phyloP scores from a whole-genome alignment of 1,140 invertebrate genomes.

The Rhagoletis pomonella region DNA sequence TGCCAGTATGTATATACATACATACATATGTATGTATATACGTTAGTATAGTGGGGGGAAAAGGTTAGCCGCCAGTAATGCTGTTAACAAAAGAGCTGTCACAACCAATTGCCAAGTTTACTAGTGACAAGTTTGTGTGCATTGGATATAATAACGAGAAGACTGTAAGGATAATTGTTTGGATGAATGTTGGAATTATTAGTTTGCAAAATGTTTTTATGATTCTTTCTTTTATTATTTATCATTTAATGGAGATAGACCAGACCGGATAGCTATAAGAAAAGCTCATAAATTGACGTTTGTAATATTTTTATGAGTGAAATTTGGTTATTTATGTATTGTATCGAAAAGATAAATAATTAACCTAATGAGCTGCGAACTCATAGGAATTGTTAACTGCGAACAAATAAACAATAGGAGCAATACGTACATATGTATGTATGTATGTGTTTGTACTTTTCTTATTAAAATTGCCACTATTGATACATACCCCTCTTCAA shows the following conservation, averaged over 20 bases:
- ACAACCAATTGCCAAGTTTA: conserved; percentile 30
- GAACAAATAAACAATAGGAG: too few species aligned
- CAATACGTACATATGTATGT: too few species aligned
- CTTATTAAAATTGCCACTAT: too few species aligned
- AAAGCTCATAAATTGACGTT: background rate
- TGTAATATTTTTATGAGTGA: background rate
- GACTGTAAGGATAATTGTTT: too few species aligned
- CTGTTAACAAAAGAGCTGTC: conserved; percentile 35
- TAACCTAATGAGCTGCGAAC: background rate
- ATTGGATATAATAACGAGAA: background rate
- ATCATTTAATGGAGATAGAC: background rate
- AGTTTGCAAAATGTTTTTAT: background rate
- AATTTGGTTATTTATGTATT: background rate
- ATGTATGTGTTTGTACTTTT: too few species aligned
- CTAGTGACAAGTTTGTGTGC: too few species aligned
- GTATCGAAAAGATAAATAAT: background rate
- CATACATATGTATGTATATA: background rate
- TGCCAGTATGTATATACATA: too few species aligned
- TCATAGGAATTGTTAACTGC: background rate
- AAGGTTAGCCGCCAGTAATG: background rate
- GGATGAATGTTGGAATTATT: background rate
- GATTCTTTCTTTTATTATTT: background rate
- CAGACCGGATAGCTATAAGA: background rate
- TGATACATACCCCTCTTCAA: too few species aligned
- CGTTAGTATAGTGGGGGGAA: background rate